Percentiles rank a stretch among this genome's conserved stretches.
Conservation (phyloP, 2,888 invertebrate species). For the Perizoma affinitatum region DNA sequence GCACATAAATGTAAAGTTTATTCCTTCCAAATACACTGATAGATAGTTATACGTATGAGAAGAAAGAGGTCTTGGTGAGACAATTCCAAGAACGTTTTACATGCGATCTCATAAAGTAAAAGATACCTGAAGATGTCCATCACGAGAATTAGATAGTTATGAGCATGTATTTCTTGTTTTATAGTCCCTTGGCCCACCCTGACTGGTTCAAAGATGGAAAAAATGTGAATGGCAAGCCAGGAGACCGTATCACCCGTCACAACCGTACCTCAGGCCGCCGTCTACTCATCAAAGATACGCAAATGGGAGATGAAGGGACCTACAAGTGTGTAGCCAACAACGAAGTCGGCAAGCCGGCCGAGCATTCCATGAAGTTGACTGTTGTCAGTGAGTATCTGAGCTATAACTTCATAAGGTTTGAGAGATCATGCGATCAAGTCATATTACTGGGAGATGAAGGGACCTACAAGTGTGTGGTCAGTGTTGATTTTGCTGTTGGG, state of each 20-base stretch:
- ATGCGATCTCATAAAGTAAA: no score
- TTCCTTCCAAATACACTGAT: no score
- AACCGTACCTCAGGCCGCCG: conserved; percentile 69
- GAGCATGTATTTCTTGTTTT: no score
- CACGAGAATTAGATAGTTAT: no score
- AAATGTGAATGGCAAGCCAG: conserved; percentile 53
- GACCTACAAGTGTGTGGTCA: no score
- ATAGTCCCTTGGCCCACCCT: conserved; percentile 64
- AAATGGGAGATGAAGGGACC: conserved; percentile 58
- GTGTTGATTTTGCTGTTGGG: no score
- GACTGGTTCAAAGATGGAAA: conserved; percentile 69
- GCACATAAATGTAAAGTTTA: no score
- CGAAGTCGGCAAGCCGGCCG: conserved; percentile 55
- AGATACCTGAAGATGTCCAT: no score
- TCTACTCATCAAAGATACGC: conserved; percentile 64
- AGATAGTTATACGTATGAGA: no score
- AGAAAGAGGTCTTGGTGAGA: no score
- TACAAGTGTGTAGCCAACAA: conserved; percentile 68
- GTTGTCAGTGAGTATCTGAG: conserved; percentile 65
- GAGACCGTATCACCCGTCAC: conserved; percentile 60
- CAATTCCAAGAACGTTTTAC: no score
- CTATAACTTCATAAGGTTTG: background rate
- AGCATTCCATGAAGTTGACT: conserved; percentile 58
- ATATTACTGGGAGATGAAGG: background rate
- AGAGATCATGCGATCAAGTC: background rate